A percentile compares a stretch with the other conserved stretches of the same genome.
Evolutionary conservation across 2,797 vertebrate genomes (phyloP).

Genomic region (Leptatherina wallacei): DNA sequence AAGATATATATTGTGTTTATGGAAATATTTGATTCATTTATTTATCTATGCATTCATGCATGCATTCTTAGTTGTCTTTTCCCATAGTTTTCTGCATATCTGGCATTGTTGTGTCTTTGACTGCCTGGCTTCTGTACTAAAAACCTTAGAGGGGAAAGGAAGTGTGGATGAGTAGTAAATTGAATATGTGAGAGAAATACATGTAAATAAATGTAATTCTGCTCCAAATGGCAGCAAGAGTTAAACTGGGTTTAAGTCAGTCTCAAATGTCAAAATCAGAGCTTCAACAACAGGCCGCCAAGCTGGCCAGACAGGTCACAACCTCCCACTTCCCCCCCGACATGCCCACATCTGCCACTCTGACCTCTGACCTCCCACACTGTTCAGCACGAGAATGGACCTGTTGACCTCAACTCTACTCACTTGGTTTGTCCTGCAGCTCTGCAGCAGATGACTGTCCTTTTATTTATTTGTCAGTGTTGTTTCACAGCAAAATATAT

Average conservation of each 20-base stretch:
- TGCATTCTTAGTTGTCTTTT: no score
- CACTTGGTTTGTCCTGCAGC: neutral
- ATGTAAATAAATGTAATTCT: neutral
- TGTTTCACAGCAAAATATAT: neutral
- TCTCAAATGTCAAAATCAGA: conserved; percentile 30
- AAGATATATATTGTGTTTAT: no score
- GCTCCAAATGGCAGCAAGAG: neutral
- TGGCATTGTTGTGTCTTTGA: no score
- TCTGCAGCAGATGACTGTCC: neutral
- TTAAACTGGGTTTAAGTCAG: conserved; percentile 2
- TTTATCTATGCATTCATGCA: no score
- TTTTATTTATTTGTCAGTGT: neutral
- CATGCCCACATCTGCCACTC: conserved; percentile 34
- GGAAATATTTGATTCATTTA: no score
- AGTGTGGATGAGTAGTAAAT: neutral
- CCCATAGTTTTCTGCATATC: no score
- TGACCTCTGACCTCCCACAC: conserved; percentile 50
- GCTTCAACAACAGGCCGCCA: conserved; percentile 2
- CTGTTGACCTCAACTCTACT: neutral
- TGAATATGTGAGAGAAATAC: neutral
- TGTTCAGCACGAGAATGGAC: conserved; percentile 11
- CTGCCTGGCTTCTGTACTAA: no score
- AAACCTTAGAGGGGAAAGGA: no score
- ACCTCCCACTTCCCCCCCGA: conserved; percentile 12
- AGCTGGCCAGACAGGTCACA: conserved; percentile 44